Base-by-base conservation (phyloP, 2,888 invertebrate species). In the Perizoma flavofasciatum region DNA sequence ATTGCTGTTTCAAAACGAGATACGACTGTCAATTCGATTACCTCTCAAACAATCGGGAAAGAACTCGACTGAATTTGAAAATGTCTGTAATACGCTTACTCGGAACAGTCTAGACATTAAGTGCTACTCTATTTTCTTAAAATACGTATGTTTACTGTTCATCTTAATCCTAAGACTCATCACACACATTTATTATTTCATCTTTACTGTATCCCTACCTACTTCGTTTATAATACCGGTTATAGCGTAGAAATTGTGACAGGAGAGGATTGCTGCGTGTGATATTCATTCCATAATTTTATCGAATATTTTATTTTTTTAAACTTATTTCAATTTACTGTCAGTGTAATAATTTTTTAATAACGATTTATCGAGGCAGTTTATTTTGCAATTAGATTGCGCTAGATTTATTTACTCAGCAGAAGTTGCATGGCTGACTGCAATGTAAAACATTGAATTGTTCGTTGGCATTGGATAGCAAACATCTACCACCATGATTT, bases 31-130 rank as follows among this genome's bases (percentile, higher is more conserved):
- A 74, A 77, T 77, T 73, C 74, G 71, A 77, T 74, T 83, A 86
- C 88, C 89, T 89, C 89, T 89, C 89, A 83, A 77, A 78, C 54
- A 79, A 83, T 89, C 90, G 90, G 89, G 89, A 88, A 83, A 79
- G 77, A 76, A 78, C 89, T 89, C 89, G 89, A 90, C 87, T 90
- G 89, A 90, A 85, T 83, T 85, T 82, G 82, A 78, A 79, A 81
- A 88, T 66, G 67, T 91, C 89, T 90, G 85, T 88, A 89, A 88
- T 90, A 91, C 91, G 91, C 91, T 92, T 91, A 92, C 88, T 89
- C 85, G 90, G 89, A 91, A 81, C 92, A 92, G 83, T 88, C 81
- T 89, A 91, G 88, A 85, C 77, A 82, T 76, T 89, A 90, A 91
- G 88, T 89, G 88, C 90, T 89, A 88, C 80, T 88, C 89, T 90